Conservation (phyloP, 2,113 vertebrate genomes). For the Pelecanus crispus region DNA sequence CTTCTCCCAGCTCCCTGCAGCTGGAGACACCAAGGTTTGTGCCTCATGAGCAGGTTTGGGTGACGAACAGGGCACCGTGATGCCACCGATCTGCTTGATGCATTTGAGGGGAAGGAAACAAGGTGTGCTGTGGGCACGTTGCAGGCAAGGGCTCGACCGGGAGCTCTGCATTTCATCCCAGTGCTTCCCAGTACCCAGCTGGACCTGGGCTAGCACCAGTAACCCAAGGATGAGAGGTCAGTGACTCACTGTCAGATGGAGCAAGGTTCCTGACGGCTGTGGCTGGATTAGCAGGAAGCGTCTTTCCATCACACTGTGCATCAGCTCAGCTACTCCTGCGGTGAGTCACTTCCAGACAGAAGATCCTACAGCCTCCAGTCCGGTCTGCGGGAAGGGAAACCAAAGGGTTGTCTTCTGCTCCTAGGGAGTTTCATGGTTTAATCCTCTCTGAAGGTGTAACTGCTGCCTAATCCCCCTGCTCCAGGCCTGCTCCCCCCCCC, state of each 20-base stretch:
- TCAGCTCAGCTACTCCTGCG: background rate
- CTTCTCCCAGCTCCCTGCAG: background rate
- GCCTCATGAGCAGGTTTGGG: background rate
- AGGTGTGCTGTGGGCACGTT: rapidly evolving
- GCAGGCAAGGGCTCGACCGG: rapidly evolving
- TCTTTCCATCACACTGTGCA: background rate
- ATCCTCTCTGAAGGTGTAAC: background rate
- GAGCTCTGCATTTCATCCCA: background rate
- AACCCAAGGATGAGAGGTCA: background rate
- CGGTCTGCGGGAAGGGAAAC: background rate
- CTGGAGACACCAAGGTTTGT: background rate
- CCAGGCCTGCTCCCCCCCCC: background rate
- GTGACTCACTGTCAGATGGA: background rate
- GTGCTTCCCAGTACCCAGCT: background rate
- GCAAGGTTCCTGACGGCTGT: background rate
- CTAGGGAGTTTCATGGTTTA: background rate
- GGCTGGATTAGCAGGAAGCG: background rate
- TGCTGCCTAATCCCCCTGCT: background rate
- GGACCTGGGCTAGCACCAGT: background rate
- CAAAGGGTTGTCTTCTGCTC: background rate
- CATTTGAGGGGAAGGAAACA: background rate
- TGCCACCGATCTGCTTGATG: background rate
- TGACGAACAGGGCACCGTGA: rapidly evolving
- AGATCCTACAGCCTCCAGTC: background rate
- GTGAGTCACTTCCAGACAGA: background rate